A percentile compares a stretch with the other conserved stretches of the same genome.
Conservation (phyloP, 2,797 vertebrate genomes). For the Ceyx erithaca region DNA sequence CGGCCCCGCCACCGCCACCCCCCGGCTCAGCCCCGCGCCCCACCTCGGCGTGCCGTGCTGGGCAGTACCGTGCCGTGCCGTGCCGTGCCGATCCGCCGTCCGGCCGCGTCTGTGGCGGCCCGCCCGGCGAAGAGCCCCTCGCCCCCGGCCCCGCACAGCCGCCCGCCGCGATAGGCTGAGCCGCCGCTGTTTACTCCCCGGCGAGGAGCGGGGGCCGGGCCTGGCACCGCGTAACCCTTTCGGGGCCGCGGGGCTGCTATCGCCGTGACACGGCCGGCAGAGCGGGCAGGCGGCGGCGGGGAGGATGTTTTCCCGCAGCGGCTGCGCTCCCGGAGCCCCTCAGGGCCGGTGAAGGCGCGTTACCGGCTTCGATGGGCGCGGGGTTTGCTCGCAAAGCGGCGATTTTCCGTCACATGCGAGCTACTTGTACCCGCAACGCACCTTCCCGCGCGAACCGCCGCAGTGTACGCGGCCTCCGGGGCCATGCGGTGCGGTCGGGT, state of each 20-base stretch:
- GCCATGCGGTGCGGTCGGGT: rapidly evolving
- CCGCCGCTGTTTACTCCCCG: slow-evolving; percentile 82
- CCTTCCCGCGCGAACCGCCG: background rate
- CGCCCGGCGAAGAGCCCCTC: slow-evolving; percentile 82
- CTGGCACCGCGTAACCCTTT: slow-evolving; percentile 75
- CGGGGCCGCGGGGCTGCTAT: background rate
- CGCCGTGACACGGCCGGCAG: background rate
- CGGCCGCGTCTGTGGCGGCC: slow-evolving; percentile 79
- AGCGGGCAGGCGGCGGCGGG: background rate
- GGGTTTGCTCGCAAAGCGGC: background rate
- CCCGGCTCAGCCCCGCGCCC: slow-evolving; percentile 61
- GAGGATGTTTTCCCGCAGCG: background rate
- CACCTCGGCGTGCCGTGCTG: background rate
- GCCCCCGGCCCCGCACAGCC: slow-evolving; percentile 77
- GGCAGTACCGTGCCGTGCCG: too few species aligned
- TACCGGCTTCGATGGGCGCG: background rate
- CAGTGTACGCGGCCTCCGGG: rapidly evolving
- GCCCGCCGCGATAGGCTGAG: slow-evolving; percentile 89
- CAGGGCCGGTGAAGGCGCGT: rapidly evolving
- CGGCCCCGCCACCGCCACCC: background rate
- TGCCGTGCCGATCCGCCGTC: slow-evolving; percentile 75
- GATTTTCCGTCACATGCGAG: background rate
- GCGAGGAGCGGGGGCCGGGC: slow-evolving; percentile 70
- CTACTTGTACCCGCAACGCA: background rate
- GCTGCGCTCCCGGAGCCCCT: background rate